Evolutionary conservation across 2,113 vertebrate species (phyloP).

Genomic region (Notarius lentiginosus): DNA sequence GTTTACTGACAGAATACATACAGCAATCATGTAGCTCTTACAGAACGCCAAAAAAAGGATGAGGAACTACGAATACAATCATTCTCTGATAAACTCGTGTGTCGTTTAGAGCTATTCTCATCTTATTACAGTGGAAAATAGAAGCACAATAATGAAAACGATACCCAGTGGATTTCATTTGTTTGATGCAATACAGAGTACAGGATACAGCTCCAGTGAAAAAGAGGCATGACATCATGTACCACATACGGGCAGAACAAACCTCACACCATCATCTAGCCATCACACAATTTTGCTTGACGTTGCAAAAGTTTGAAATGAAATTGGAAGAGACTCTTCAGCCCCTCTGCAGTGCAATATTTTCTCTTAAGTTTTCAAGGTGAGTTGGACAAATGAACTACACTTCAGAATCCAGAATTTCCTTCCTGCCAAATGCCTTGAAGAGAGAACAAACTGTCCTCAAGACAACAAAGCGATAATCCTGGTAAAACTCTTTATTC

Average conservation of each 20-base stretch:
- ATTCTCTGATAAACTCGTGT: background rate
- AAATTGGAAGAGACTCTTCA: background rate
- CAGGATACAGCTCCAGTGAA: background rate
- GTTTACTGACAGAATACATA: slow-evolving; percentile 14
- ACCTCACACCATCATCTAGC: slow-evolving; percentile 22
- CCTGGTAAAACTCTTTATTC: slow-evolving; percentile 24
- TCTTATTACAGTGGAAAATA: background rate
- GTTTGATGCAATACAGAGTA: slow-evolving; percentile 9
- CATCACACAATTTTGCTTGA: slow-evolving; percentile 14
- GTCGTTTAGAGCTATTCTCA: slow-evolving; percentile 6
- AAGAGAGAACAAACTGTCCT: background rate
- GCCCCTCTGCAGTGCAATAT: background rate
- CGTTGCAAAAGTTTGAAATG: background rate
- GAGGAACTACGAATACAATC: background rate
- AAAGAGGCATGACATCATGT: background rate
- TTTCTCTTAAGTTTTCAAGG: slow-evolving; percentile 25
- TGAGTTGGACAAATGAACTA: background rate
- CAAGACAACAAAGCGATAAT: background rate
- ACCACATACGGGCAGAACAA: background rate
- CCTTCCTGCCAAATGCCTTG: background rate
- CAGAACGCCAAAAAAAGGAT: background rate
- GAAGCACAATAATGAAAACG: background rate
- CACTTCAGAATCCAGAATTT: slow-evolving; percentile 7
- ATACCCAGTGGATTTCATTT: background rate
- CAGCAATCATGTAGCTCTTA: background rate